phyloP scores from a whole-genome alignment of 2,888 invertebrate species.

The Bugulina stolonifera region DNA sequence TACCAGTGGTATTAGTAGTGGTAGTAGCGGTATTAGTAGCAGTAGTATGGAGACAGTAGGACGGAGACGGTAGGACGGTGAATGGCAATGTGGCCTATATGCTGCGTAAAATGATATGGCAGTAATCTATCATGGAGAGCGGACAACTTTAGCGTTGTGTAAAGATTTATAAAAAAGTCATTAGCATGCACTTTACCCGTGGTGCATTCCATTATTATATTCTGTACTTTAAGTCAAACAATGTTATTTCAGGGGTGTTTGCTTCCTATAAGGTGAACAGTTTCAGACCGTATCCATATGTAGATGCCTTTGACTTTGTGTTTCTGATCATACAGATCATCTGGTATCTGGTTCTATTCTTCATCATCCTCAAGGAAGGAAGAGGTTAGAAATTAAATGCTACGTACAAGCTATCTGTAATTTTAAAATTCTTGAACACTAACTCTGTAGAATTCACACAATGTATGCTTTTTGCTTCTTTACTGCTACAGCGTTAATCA shows the following conservation, averaged over 20 bases:
- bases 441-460: not conserved
- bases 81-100: too few relatives aligned
- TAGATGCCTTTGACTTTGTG: constrained; percentile 12
- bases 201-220: too few relatives aligned
- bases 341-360: constrained; percentile 13
- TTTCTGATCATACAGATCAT: constrained; percentile 11
- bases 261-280: constrained; percentile 12
- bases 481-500: not conserved
- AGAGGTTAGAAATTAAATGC: not conserved
- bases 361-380: not conserved
- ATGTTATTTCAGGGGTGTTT: constrained; percentile 8
- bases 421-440: not conserved
- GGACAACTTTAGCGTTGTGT: too few relatives aligned
- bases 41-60: too few relatives aligned
- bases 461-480: not conserved
- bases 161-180: too few relatives aligned
- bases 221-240: too few relatives aligned
- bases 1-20: too few relatives aligned
- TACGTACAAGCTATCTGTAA: not conserved
- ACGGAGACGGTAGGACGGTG: too few relatives aligned
- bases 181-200: too few relatives aligned
- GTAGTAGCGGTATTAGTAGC: too few relatives aligned
- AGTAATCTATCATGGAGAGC: too few relatives aligned
- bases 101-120: too few relatives aligned
- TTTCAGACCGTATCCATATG: constrained; percentile 20